Evolutionary conservation across 2,113 vertebrate species (phyloP).

Genomic region (Poeciliopsis retropinna): DNA sequence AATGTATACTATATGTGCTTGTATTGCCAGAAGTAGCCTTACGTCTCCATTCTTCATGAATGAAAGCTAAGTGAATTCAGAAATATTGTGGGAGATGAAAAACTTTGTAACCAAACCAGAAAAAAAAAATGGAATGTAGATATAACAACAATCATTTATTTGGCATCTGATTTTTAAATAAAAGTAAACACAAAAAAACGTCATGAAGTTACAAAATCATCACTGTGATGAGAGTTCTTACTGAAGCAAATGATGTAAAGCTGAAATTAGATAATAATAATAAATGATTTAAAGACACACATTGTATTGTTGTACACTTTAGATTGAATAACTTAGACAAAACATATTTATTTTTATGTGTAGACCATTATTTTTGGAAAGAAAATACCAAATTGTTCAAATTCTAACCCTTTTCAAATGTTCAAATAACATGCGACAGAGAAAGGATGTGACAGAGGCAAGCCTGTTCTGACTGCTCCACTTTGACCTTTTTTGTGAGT

Average conservation of each 20-base stretch:
- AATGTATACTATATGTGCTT: constrained; percentile 43
- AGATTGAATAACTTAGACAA: not conserved
- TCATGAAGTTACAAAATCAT: no score
- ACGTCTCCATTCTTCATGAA: constrained; percentile 35
- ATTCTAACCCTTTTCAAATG: constrained; percentile 23
- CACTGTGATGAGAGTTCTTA: not conserved
- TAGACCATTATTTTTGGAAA: not conserved
- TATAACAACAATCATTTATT: not conserved
- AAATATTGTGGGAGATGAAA: constrained; percentile 27
- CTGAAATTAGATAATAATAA: not conserved
- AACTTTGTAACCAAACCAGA: constrained; percentile 35
- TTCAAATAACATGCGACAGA: constrained; percentile 16
- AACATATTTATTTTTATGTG: not conserved
- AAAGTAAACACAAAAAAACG: no score
- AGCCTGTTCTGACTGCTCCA: constrained; percentile 49
- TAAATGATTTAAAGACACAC: not conserved
- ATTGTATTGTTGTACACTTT: not conserved
- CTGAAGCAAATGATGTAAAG: not conserved
- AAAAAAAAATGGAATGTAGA: not conserved
- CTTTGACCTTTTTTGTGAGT: constrained; percentile 69
- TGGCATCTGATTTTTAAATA: not conserved
- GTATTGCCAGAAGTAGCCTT: constrained; percentile 57
- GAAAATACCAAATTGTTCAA: not conserved
- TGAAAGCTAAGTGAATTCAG: constrained; percentile 37
- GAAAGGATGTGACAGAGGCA: constrained; percentile 29